These are phyloP conservation scores for Sparidentex hasta DNA, from an alignment of 2,797 vertebrate genomes.

Conservation along the genomic window DNA sequence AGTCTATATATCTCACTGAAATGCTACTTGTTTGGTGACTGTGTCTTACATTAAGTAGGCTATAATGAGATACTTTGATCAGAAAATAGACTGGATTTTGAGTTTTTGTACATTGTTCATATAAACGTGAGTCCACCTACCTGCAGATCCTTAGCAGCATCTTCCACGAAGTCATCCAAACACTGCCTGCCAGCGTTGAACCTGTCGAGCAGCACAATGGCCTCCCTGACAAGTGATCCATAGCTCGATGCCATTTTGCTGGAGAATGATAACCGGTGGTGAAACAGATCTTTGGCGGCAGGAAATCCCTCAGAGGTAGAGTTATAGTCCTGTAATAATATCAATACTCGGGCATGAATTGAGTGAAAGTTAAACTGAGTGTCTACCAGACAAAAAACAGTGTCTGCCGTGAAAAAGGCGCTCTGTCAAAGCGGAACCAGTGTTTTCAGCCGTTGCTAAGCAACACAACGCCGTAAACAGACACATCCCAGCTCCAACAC, in stretches of 20 bases:
- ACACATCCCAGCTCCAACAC: no score
- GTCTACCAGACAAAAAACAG: neutral
- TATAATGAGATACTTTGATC: no score
- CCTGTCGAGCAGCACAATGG: slow-evolving; percentile 83
- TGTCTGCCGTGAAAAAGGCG: neutral
- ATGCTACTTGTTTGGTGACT: no score
- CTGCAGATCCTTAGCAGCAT: slow-evolving; percentile 82
- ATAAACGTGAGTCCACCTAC: slow-evolving; percentile 72
- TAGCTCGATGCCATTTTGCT: slow-evolving; percentile 84
- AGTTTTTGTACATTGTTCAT: no score
- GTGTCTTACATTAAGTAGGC: no score
- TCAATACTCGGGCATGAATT: neutral
- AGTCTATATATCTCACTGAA: no score
- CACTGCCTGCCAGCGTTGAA: slow-evolving; percentile 85
- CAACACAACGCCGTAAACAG: slow-evolving; percentile 63
- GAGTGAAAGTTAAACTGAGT: neutral
- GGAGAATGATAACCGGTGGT: slow-evolving; percentile 9
- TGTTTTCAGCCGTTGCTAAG: slow-evolving; percentile 74
- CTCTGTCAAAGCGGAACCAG: neutral
- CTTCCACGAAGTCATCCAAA: slow-evolving; percentile 87
- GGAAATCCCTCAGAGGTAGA: neutral
- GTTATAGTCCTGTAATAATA: neutral
- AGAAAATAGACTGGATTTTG: no score
- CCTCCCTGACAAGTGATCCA: slow-evolving; percentile 82
- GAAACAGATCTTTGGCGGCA: neutral